These are phyloP conservation scores for Alces alces DNA, from an alignment of 2,113 vertebrate species.

Conservation along the genomic window DNA sequence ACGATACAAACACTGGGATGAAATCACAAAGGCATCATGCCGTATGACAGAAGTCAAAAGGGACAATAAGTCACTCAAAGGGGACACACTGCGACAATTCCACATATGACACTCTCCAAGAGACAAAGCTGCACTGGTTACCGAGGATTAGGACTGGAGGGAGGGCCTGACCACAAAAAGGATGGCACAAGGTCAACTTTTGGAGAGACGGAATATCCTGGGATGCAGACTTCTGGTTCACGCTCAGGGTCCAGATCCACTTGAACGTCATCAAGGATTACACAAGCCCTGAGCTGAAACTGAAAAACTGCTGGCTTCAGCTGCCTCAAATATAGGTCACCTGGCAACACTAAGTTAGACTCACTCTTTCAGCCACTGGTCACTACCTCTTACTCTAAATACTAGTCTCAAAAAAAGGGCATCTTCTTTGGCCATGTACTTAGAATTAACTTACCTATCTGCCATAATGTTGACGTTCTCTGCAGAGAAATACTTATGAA, in stretches of 20 bases:
- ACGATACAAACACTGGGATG: too few species aligned
- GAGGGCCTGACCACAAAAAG: background rate
- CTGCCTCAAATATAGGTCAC: too few species aligned
- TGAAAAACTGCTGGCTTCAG: accelerated
- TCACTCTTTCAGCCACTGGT: background rate
- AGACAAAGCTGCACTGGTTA: background rate
- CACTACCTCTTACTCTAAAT: background rate
- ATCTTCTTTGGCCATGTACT: background rate
- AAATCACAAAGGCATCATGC: background rate
- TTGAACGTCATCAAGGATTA: background rate
- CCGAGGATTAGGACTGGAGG: background rate
- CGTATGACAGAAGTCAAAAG: background rate
- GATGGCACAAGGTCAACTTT: background rate
- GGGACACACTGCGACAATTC: background rate
- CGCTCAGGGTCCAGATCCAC: background rate
- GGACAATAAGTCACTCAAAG: background rate
- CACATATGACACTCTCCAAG: background rate
- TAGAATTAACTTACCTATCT: background rate
- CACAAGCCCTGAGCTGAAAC: background rate
- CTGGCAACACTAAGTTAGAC: background rate
- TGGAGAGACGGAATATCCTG: background rate
- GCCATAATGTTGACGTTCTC: background rate
- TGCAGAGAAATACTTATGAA: background rate
- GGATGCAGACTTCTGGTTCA: background rate
- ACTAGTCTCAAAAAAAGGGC: background rate